Conservation (phyloP, 2,888 invertebrate species). For the Macrostomum cliftonense region DNA sequence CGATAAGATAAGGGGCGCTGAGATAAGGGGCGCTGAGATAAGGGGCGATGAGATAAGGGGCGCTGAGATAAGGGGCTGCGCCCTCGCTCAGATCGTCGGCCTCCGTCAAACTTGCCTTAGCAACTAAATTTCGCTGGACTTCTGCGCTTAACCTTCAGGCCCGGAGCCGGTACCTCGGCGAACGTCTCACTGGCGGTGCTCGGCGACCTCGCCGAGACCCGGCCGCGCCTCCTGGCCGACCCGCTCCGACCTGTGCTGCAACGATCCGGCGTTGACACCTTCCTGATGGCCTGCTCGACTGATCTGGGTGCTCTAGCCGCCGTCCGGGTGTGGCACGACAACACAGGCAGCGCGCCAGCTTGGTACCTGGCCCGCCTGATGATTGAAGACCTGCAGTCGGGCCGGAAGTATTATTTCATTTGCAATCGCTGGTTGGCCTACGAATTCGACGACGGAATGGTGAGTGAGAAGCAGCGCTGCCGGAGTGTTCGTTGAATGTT, state of each 20-base stretch:
- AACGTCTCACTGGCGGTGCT: conserved; percentile 21
- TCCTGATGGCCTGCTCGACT: conserved; percentile 24
- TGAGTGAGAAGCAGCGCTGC: conserved; percentile 7
- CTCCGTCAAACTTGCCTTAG: too few relatives aligned
- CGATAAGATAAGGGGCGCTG: too few relatives aligned
- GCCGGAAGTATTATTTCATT: conserved; percentile 17
- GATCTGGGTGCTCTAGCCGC: conserved; percentile 5
- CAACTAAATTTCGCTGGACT: too few relatives aligned
- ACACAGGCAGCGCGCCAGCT: conserved; percentile 20
- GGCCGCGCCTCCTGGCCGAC: conserved; percentile 20
- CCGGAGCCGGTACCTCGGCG: conserved; percentile 9
- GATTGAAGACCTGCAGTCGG: conserved; percentile 21
- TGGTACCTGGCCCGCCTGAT: conserved; percentile 24
- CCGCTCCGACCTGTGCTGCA: conserved; percentile 22
- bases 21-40: too few relatives aligned
- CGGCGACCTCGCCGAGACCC: conserved; percentile 27
- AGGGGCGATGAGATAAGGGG: too few relatives aligned
- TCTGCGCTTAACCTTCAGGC: too few relatives aligned
- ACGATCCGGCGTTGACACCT: conserved; percentile 23
- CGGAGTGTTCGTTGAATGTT: too few relatives aligned
- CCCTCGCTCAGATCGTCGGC: too few relatives aligned
- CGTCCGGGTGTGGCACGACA: conserved; percentile 22
- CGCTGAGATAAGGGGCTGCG: too few relatives aligned
- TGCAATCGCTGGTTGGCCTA: conserved; percentile 15
- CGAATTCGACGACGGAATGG: conserved; percentile 17